Conservation (phyloP, 2,113 vertebrate species). For the Argyrosomus japonicus region DNA sequence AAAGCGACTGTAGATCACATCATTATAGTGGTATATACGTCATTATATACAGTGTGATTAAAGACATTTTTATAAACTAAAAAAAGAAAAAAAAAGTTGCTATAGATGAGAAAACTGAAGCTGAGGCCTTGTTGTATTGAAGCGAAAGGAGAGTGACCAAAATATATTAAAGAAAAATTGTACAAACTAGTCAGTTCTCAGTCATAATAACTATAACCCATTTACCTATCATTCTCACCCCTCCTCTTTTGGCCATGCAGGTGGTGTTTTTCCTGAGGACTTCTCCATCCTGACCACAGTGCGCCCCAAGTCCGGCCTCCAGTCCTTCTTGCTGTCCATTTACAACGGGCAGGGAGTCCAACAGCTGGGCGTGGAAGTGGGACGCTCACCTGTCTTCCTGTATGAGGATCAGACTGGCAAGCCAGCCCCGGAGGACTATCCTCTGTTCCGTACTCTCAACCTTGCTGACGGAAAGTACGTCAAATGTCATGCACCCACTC, state of each 20-base stretch:
- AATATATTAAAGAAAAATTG: background rate
- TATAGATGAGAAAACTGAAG: background rate
- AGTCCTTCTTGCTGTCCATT: slow-evolving; percentile 95
- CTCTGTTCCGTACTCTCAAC: slow-evolving; percentile 93
- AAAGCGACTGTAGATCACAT: background rate
- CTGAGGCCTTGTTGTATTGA: background rate
- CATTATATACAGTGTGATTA: background rate
- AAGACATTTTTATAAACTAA: background rate
- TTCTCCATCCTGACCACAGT: slow-evolving; percentile 98
- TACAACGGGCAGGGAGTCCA: slow-evolving; percentile 94
- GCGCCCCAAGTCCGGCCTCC: slow-evolving; percentile 92
- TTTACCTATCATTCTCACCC: background rate
- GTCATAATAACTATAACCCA: background rate
- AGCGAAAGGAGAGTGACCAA: background rate
- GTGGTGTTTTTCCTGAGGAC: slow-evolving; percentile 93
- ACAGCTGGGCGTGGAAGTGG: slow-evolving; percentile 95
- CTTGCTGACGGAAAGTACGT: slow-evolving; percentile 97
- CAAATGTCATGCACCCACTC: slow-evolving; percentile 1
- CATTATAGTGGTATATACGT: background rate
- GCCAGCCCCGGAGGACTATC: slow-evolving; percentile 95
- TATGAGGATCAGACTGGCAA: slow-evolving; percentile 96
- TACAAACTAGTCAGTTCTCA: background rate
- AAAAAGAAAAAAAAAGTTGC: background rate
- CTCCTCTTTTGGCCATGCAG: slow-evolving; percentile 72
- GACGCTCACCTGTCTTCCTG: slow-evolving; percentile 95